These are phyloP conservation scores for Patagioenas fasciata DNA, from an alignment of 2,113 vertebrate species.

Conservation along the genomic window DNA sequence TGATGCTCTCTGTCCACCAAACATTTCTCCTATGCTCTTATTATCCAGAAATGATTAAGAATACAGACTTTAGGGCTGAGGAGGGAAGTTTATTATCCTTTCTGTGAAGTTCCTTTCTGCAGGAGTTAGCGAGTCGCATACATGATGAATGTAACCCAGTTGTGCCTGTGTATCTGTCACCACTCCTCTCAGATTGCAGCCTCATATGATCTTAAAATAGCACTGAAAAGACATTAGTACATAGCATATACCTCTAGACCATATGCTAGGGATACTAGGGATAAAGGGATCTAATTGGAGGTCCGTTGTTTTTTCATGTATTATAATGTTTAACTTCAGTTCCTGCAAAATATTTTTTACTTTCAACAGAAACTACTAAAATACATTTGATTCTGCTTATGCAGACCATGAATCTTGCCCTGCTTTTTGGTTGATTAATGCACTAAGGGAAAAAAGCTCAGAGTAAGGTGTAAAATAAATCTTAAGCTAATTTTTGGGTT, in stretches of 20 bases:
- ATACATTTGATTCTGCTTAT: background rate
- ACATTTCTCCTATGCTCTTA: background rate
- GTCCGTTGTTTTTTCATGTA: background rate
- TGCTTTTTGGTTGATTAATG: slow-evolving; percentile 25
- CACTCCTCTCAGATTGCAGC: slow-evolving; percentile 63
- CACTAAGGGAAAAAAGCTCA: background rate
- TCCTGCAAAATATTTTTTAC: background rate
- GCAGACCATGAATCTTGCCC: background rate
- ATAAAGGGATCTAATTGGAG: slow-evolving; percentile 51
- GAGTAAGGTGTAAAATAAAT: background rate
- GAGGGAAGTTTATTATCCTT: background rate
- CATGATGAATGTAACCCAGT: slow-evolving; percentile 65
- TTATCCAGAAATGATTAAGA: background rate
- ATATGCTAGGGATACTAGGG: slow-evolving; percentile 59
- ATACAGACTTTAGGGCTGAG: background rate
- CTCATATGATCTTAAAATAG: slow-evolving; percentile 66
- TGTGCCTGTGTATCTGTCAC: slow-evolving; percentile 69
- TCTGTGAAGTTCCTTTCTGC: slow-evolving; percentile 28
- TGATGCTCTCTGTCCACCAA: background rate
- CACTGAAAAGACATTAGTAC: slow-evolving; percentile 54
- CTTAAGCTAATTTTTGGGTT: background rate
- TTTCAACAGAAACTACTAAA: background rate
- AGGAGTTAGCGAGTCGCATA: background rate
- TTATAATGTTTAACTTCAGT: background rate
- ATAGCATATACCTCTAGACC: slow-evolving; percentile 48